A percentile compares a stretch with the other conserved stretches of the same genome.
These are phyloP conservation scores for Boloria selene DNA, from an alignment of 2,888 invertebrate genomes.

Conservation along the genomic window DNA sequence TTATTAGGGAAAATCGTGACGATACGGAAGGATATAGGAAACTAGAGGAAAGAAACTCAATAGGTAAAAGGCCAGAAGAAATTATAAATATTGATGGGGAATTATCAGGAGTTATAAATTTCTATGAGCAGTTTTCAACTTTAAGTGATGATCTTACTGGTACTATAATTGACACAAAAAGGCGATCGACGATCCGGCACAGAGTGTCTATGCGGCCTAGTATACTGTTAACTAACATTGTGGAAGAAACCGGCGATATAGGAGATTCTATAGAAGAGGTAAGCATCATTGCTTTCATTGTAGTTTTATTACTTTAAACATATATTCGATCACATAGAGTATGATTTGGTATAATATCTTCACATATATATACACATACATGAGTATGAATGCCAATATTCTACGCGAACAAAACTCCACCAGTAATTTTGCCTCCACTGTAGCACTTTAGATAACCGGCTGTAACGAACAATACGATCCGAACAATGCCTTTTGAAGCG, in stretches of 20 bases:
- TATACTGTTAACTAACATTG: constrained; percentile 68
- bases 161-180: constrained; percentile 54
- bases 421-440: constrained; percentile 24
- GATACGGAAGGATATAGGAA: constrained; percentile 58
- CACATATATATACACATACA: too few species aligned
- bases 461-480: constrained; percentile 35
- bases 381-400: constrained; percentile 19
- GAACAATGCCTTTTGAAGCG: constrained; percentile 36
- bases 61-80: constrained; percentile 42
- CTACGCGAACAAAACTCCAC: constrained; percentile 17
- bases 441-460: constrained; percentile 29
- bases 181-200: constrained; percentile 53
- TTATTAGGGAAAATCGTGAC: constrained; percentile 50
- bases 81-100: constrained; percentile 55
- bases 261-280: constrained; percentile 69
- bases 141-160: constrained; percentile 62
- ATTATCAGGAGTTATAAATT: constrained; percentile 59
- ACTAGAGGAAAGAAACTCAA: constrained; percentile 51
- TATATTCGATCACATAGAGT: too few species aligned
- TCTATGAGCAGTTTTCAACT: constrained; percentile 75
- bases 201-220: constrained; percentile 74
- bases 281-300: constrained; percentile 43
- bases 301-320: too few species aligned
- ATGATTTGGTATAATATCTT: too few species aligned
- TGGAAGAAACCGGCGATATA: constrained; percentile 65